These are phyloP conservation scores for Alloplasta piceator DNA, from an alignment of 2,888 invertebrate species.

Conservation along the genomic window DNA sequence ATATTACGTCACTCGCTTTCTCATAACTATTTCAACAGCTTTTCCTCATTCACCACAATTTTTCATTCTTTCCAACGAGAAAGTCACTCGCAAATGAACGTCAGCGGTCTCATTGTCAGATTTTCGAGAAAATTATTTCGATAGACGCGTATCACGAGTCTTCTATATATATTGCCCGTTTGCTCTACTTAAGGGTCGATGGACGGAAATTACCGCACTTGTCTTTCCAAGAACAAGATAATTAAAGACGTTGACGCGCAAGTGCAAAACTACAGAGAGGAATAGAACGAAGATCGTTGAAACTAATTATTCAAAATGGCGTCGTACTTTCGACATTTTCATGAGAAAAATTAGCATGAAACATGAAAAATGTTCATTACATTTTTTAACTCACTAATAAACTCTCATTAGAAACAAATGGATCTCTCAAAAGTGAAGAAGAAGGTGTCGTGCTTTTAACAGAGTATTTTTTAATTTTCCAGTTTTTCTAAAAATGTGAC, in stretches of 20 bases:
- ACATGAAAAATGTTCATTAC: no score
- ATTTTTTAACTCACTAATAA: no score
- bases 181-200: conserved; percentile 60
- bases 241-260: conserved; percentile 27
- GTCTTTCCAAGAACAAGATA: conserved; percentile 50
- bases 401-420: no score
- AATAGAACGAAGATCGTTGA: conserved; percentile 28
- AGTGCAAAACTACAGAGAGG: conserved; percentile 1
- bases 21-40: no score
- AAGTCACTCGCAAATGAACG: conserved; percentile 35
- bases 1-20: background rate
- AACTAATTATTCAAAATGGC: conserved; percentile 3
- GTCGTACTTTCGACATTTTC: background rate
- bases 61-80: conserved; percentile 39
- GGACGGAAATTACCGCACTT: conserved; percentile 39
- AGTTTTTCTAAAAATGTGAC: no score
- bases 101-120: conserved; percentile 13
- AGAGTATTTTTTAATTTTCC: no score
- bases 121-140: conserved; percentile 32
- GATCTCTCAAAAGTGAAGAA: no score
- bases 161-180: conserved; percentile 20
- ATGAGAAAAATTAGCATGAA: background rate
- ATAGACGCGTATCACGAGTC: conserved; percentile 7
- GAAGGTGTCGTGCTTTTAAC: no score
- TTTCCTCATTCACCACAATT: background rate